Evolutionary conservation across 2,113 vertebrate genomes (phyloP), one percentile per base, ranked within the genome.

Genomic region (Melanocharis versteri): DNA sequence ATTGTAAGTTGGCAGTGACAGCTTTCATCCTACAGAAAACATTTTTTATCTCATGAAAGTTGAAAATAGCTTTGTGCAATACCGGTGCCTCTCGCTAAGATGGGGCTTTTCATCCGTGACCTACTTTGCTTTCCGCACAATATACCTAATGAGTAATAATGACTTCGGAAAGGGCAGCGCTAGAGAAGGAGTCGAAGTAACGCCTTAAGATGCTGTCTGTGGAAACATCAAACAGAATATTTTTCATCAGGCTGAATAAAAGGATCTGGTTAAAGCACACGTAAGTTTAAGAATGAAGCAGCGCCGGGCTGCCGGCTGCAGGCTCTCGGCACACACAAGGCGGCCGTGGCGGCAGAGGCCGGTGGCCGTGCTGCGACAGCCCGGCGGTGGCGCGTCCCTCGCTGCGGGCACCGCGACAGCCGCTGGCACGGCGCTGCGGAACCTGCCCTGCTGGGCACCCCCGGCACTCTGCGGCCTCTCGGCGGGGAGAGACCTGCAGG

Each of bases 101-200:
- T 85, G 95, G 95, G 94, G 85, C 91, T 97, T 97, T 97, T 98
- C 95, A 97, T 98, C 97, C 92, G 21, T 97, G 97, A 97, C 97
- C 97, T 97, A 98, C 96, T 98, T 98, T 97, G 97, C 95, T 95
- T 94, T 90, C 86, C 42, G 48, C 81, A 95, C 97, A 96, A 90
- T 96, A 44, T 82, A 93, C 96, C 97, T 97, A 95, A 94, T 97
- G 96, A 97, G 95, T 90, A 96, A 97, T 96, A 96, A 97, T 69
- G 73, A 94, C 93, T 97, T 96, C 33, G 90, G 94, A 96, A 95
- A 95, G 94, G 94, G 94, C 82, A 95, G 91, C 17, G 2, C 78
- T 35, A 5, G 77, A 94, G 88, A 93, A 95, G 84, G 83, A 93
- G 64, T 30, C 7, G 60, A 94, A 87, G 85, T 71, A 93, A 85